phyloP scores from a whole-genome alignment of 2,797 vertebrate genomes.

The Cossypha heuglini region DNA sequence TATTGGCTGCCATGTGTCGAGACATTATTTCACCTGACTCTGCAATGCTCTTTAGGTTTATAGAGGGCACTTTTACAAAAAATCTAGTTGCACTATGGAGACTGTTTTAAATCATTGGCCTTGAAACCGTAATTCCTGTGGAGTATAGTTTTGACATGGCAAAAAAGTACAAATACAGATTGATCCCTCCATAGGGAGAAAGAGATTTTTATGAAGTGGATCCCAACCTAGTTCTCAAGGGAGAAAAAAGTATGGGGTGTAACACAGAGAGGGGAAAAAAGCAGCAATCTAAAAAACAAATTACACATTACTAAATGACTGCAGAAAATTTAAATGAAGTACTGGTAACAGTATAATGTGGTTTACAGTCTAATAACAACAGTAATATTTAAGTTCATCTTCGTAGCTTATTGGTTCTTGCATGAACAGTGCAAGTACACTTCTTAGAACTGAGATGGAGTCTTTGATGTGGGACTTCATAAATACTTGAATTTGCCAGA shows the following conservation, averaged over 20 bases:
- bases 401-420: neutral
- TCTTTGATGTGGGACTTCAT: neutral
- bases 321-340: neutral
- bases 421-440: neutral
- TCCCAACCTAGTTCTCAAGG: neutral
- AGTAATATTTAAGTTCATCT: neutral
- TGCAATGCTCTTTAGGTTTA: neutral
- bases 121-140: neutral
- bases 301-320: neutral
- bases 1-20: neutral
- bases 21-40: neutral
- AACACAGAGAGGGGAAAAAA: rapidly evolving
- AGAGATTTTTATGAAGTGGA: neutral
- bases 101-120: neutral
- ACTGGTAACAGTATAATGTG: neutral
- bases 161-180: neutral
- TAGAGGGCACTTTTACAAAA: neutral
- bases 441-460: neutral
- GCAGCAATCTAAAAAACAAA: neutral
- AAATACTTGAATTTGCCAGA: neutral
- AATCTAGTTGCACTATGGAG: neutral
- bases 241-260: neutral
- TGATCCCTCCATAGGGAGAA: neutral
- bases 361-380: neutral
- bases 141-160: neutral